A percentile compares a stretch with the other conserved stretches of the same genome.
Conservation (phyloP, 2,888 invertebrate genomes). For the Ligdia adustata region DNA sequence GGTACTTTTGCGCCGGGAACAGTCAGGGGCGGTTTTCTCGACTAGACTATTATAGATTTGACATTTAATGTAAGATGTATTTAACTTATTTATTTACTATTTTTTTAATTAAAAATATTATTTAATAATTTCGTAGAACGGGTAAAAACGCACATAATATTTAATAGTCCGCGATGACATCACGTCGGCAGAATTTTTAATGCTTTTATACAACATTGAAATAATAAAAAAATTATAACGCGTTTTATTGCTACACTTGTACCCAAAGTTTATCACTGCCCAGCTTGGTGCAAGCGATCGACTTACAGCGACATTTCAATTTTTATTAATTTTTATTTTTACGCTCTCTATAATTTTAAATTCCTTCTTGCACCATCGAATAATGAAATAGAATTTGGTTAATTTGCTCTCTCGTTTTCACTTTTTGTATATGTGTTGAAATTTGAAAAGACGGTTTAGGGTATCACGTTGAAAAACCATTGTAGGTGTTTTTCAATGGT, state of each 20-base stretch:
- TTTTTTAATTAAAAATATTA: no score
- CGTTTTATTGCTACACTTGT: conserved; percentile 69
- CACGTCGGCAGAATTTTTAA: conserved; percentile 4
- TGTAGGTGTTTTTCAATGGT: no score
- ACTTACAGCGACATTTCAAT: neutral
- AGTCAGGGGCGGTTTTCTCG: no score
- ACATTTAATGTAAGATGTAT: no score
- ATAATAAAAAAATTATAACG: conserved; percentile 70
- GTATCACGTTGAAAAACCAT: no score
- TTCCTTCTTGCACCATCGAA: no score
- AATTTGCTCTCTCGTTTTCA: neutral
- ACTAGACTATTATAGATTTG: no score
- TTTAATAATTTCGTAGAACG: no score
- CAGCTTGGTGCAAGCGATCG: neutral
- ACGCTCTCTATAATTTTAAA: no score
- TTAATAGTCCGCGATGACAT: conserved; percentile 8
- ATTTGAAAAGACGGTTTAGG: neutral
- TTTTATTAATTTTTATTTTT: neutral
- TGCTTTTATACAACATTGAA: conserved; percentile 48
- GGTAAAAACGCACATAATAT: no score
- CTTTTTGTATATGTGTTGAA: neutral
- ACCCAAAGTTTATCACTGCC: conserved; percentile 62
- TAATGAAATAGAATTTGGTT: neutral
- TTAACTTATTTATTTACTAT: no score
- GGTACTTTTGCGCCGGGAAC: no score